A percentile compares a stretch with the other conserved stretches of the same genome.
These are phyloP conservation scores for Ashinkailepas kermadecensis DNA, from an alignment of 2,888 invertebrate genomes.

Conservation along the genomic window DNA sequence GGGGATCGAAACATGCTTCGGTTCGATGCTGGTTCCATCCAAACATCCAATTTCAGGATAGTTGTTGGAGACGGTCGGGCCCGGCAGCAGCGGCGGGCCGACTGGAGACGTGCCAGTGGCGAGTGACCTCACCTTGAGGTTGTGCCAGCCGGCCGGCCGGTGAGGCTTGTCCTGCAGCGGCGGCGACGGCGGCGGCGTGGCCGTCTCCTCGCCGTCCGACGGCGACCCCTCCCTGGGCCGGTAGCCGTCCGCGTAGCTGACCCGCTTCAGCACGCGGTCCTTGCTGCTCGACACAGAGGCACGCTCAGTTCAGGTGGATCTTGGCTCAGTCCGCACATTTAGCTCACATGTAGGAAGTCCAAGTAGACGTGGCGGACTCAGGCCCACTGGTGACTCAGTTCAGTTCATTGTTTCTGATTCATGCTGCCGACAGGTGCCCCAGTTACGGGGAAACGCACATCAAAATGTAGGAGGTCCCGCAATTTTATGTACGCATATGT, in stretches of 20 bases:
- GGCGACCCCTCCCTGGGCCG: constrained; percentile 41
- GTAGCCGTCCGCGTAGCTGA: constrained; percentile 32
- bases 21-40: not conserved
- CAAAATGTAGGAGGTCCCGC: too few species aligned
- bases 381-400: too few species aligned
- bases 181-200: constrained; percentile 50
- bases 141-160: not conserved
- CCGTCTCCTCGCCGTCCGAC: constrained; percentile 50
- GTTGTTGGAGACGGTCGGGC: not conserved
- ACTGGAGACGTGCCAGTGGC: too few species aligned
- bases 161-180: not conserved
- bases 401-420: too few species aligned
- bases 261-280: constrained; percentile 29
- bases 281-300: not conserved
- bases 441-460: too few species aligned
- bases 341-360: too few species aligned
- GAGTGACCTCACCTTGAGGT: not conserved
- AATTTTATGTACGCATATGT: too few species aligned
- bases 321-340: too few species aligned
- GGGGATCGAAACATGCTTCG: not conserved
- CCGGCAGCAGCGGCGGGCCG: too few species aligned
- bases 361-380: too few species aligned
- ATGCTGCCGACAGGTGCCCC: too few species aligned
- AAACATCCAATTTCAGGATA: not conserved
- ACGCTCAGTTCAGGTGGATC: not conserved